Percentiles rank a stretch among this genome's conserved stretches.
phyloP scores from a whole-genome alignment of 2,797 vertebrate species.

The Nannoperca australis region DNA sequence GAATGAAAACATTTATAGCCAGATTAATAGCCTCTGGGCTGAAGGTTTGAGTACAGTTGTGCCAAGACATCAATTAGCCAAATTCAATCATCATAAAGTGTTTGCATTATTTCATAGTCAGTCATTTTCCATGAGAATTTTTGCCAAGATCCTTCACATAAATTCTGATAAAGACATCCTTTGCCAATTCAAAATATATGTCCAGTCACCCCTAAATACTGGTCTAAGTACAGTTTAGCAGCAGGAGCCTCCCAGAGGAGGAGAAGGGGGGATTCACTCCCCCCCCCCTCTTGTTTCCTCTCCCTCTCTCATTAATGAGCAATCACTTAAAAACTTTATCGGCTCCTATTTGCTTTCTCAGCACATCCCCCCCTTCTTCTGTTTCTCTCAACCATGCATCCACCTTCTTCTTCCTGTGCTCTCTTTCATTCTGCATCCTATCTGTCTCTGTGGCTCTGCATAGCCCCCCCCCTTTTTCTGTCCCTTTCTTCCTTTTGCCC shows the following conservation, averaged over 20 bases:
- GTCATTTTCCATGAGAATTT: constrained; percentile 41
- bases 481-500: constrained; percentile 29
- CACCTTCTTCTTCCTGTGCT: constrained; percentile 16
- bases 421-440: constrained; percentile 32
- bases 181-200: constrained; percentile 54
- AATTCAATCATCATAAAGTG: constrained; percentile 61
- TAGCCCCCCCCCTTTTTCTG: constrained; percentile 25
- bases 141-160: constrained; percentile 48
- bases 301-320: constrained; percentile 74
- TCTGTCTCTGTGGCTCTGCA: constrained; percentile 26
- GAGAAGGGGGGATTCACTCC: background rate
- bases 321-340: constrained; percentile 81
- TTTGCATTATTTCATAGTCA: constrained; percentile 57
- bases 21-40: constrained; percentile 26
- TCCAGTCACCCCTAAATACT: constrained; percentile 64
- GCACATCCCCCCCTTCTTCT: constrained; percentile 57
- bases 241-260: constrained; percentile 30
- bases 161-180: constrained; percentile 39
- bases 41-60: constrained; percentile 7
- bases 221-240: constrained; percentile 60
- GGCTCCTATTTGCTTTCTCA: constrained; percentile 66
- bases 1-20: constrained; percentile 20
- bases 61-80: constrained; percentile 71
- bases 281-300: background rate
- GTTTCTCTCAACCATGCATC: constrained; percentile 38